These are phyloP conservation scores for Chaunax sp. DNA, from an alignment of 2,797 vertebrate species.

Conservation along the genomic window DNA sequence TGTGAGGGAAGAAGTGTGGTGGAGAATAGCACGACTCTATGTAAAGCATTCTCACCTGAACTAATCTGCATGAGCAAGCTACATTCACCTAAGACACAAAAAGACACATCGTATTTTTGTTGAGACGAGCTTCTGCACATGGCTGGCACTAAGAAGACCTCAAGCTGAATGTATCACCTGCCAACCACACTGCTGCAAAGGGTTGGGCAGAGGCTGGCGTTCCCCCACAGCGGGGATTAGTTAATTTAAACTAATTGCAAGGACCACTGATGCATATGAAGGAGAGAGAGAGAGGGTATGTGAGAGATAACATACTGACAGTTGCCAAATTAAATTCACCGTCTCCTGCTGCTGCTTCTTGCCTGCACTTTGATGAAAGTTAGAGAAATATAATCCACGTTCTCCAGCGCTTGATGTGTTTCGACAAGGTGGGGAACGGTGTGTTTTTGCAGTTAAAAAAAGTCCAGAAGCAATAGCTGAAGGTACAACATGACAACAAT, in stretches of 20 bases:
- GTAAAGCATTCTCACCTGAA: conserved; percentile 31
- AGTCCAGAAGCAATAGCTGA: not conserved
- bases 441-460: not conserved
- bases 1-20: conserved; percentile 8
- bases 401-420: not conserved
- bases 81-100: not conserved
- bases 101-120: conserved; percentile 9
- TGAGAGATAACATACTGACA: conserved; percentile 31
- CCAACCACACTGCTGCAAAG: conserved; percentile 22
- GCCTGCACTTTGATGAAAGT: conserved; percentile 37
- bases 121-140: conserved; percentile 7
- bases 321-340: conserved; percentile 57
- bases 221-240: conserved; percentile 30
- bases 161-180: conserved; percentile 42
- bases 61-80: conserved; percentile 19
- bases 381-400: conserved; percentile 3
- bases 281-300: conserved; percentile 22
- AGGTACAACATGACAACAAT: not conserved
- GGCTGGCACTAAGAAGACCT: conserved; percentile 3
- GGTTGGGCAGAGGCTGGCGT: conserved; percentile 18
- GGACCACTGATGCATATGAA: conserved; percentile 56
- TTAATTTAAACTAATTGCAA: conserved; percentile 71
- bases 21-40: conserved; percentile 50
- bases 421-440: not conserved
- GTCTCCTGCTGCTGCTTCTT: conserved; percentile 37